phyloP scores from a whole-genome alignment of 2,113 vertebrate genomes.

The Ameiurus melas region DNA sequence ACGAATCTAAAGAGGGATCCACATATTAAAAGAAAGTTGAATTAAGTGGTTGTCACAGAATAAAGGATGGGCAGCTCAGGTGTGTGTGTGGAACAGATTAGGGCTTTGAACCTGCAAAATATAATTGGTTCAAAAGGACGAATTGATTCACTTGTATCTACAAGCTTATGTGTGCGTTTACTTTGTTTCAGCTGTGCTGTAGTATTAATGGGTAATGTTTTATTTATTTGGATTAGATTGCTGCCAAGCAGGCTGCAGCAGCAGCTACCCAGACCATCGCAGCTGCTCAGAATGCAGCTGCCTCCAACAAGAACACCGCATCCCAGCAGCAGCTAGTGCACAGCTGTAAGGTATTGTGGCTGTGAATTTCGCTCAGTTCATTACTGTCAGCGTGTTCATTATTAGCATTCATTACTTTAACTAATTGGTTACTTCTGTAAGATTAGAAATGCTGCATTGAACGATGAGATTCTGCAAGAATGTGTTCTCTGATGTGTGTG shows the following conservation, averaged over 20 bases:
- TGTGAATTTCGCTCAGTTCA: not conserved
- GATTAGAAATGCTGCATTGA: no score
- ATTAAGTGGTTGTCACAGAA: constrained; percentile 12
- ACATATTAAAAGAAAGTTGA: constrained; percentile 2
- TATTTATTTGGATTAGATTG: constrained; percentile 74
- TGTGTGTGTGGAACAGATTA: not conserved
- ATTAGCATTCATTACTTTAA: not conserved
- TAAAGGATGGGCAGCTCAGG: constrained; percentile 4
- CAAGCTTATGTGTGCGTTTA: not conserved
- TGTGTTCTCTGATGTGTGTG: not conserved
- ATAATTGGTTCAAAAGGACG: not conserved
- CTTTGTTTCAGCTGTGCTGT: not conserved
- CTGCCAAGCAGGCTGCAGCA: constrained; percentile 95
- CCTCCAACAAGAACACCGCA: constrained; percentile 92
- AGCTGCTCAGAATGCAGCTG: constrained; percentile 93
- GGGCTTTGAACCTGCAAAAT: not conserved
- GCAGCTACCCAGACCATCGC: constrained; percentile 97
- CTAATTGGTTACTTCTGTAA: constrained; percentile 1
- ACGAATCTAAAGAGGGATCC: not conserved
- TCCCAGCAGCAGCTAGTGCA: constrained; percentile 96
- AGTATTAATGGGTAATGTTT: constrained; percentile 9
- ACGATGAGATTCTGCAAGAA: no score
- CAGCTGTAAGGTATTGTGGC: constrained; percentile 90
- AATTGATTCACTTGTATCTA: not conserved
- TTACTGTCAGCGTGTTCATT: not conserved